Percentiles rank a stretch among this genome's conserved stretches.
Evolutionary conservation across 2,797 vertebrate genomes (phyloP).

Genomic region (Artibeus lituratus): DNA sequence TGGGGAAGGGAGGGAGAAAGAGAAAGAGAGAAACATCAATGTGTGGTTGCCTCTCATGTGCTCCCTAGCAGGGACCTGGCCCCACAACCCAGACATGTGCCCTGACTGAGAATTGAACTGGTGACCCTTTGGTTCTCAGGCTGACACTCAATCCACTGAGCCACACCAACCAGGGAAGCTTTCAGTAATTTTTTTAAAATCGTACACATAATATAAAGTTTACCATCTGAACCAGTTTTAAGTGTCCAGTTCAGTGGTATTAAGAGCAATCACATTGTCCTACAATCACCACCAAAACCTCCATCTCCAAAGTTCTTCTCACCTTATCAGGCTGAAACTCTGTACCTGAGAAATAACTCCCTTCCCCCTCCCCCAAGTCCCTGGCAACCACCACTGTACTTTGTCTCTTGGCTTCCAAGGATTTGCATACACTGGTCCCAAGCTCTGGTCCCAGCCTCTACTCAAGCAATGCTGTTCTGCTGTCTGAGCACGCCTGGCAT

Average conservation of each 20-base stretch:
- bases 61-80: too few species aligned
- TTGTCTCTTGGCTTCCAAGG: not conserved
- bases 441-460: not conserved
- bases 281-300: not conserved
- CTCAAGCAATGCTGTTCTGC: not conserved
- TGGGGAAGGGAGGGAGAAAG: too few species aligned
- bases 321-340: not conserved
- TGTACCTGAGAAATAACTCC: not conserved
- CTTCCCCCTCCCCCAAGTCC: not conserved
- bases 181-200: not conserved
- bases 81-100: too few species aligned
- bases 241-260: not conserved
- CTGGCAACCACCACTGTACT: not conserved
- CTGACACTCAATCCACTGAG: too few species aligned
- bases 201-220: not conserved
- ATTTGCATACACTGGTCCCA: not conserved
- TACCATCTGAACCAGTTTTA: not conserved
- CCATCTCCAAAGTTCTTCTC: not conserved
- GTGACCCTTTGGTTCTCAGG: too few species aligned
- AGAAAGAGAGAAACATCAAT: too few species aligned
- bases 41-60: too few species aligned
- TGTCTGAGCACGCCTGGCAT: not conserved
- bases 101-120: too few species aligned
- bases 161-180: too few species aligned
- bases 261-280: not conserved